Percentiles rank a stretch among this genome's conserved stretches.
These are phyloP conservation scores for Keiferia lycopersicella DNA, from an alignment of 2,888 invertebrate species.

Conservation along the genomic window DNA sequence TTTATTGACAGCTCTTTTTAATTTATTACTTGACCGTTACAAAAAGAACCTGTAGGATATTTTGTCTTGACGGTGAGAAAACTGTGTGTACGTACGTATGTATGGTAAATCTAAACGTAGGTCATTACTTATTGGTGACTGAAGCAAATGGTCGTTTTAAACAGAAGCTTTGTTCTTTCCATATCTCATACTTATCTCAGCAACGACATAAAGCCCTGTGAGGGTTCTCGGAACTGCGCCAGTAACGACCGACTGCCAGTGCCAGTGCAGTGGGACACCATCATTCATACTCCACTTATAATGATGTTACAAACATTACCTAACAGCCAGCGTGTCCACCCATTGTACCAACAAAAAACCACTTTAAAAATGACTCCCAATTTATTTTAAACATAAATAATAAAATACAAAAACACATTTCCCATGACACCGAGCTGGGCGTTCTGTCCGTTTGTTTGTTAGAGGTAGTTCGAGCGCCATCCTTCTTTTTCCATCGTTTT, in stretches of 20 bases:
- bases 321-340: constrained; percentile 78
- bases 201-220: not conserved
- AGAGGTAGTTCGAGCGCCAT: constrained; percentile 53
- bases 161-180: constrained; percentile 17
- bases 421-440: constrained; percentile 74
- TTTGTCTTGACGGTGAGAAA: not conserved
- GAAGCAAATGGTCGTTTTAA: constrained; percentile 10
- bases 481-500: constrained; percentile 69
- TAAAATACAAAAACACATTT: constrained; percentile 56
- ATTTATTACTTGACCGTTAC: constrained; percentile 6
- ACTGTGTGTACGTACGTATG: not conserved
- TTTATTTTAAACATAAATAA: constrained; percentile 74
- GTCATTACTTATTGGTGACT: not conserved
- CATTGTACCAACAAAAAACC: constrained; percentile 72
- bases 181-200: constrained; percentile 13
- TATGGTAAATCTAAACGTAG: not conserved
- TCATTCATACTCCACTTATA: constrained; percentile 79
- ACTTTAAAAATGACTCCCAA: constrained; percentile 76
- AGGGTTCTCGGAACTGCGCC: constrained; percentile 20
- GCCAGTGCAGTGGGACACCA: constrained; percentile 42
- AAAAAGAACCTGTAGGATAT: not conserved
- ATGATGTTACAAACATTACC: constrained; percentile 80
- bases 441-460: constrained; percentile 48
- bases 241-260: constrained; percentile 38
- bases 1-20: constrained; percentile 4